phyloP scores from a whole-genome alignment of 1,140 invertebrate species.

The Leptinotarsa texana region DNA sequence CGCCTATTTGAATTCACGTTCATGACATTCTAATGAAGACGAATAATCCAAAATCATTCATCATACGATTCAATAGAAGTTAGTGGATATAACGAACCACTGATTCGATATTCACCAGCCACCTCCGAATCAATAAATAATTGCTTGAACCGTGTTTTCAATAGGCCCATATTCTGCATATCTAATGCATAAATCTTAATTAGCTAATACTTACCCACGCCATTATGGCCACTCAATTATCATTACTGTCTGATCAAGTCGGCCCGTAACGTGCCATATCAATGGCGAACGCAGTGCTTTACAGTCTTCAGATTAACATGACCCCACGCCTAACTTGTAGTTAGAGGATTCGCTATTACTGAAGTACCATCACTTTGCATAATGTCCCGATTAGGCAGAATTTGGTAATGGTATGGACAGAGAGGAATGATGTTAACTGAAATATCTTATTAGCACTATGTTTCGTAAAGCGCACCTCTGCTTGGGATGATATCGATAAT shows the following conservation, averaged over 20 bases:
- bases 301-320: conserved; percentile 37
- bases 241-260: conserved; percentile 44
- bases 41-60: too few relatives aligned
- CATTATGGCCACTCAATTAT: conserved; percentile 50
- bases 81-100: not conserved
- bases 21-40: too few relatives aligned
- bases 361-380: conserved; percentile 35
- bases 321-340: conserved; percentile 24
- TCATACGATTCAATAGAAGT: not conserved
- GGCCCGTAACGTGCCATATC: conserved; percentile 34
- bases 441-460: conserved; percentile 22
- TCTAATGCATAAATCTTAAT: conserved; percentile 51
- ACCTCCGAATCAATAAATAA: not conserved
- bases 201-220: conserved; percentile 48
- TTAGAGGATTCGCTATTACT: conserved; percentile 30
- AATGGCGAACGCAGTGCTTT: conserved; percentile 35
- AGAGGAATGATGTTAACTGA: conserved; percentile 13
- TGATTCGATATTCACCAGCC: not conserved
- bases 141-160: not conserved
- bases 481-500: conserved; percentile 15
- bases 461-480: conserved; percentile 7
- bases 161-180: conserved; percentile 31
- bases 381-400: conserved; percentile 34
- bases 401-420: conserved; percentile 25
- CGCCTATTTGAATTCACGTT: too few relatives aligned